Evolutionary conservation across 2,888 invertebrate species (phyloP).

Genomic region (Scelioninae gen. 2): DNA sequence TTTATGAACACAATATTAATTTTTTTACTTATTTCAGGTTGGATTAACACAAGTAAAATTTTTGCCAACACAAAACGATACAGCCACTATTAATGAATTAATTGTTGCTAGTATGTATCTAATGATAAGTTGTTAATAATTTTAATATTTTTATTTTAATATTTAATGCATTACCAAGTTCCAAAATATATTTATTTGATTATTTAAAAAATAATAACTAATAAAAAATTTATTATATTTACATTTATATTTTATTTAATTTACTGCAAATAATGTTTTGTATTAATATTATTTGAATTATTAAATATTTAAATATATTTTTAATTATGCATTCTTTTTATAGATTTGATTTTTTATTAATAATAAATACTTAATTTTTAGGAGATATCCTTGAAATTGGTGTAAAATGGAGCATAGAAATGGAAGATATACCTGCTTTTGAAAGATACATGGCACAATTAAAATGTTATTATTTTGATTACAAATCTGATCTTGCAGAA

Average conservation of each 20-base stretch:
- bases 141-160: conserved; percentile 62
- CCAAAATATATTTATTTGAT: too few species aligned
- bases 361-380: conserved; percentile 61
- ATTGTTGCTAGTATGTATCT: conserved; percentile 84
- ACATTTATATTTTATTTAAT: too few species aligned
- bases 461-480: conserved; percentile 97
- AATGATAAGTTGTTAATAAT: conserved; percentile 18
- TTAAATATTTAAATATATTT: too few species aligned
- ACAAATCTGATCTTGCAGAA: conserved; percentile 87
- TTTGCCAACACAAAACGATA: conserved; percentile 87
- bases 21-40: conserved; percentile 81
- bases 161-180: too few species aligned
- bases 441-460: conserved; percentile 98
- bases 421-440: conserved; percentile 94
- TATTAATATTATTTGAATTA: too few species aligned
- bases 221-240: too few species aligned
- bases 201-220: too few species aligned
- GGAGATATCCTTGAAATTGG: conserved; percentile 96
- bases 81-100: conserved; percentile 86
- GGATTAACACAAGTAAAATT: conserved; percentile 89
- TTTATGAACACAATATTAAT: too few species aligned
- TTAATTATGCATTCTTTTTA: too few species aligned
- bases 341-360: too few species aligned
- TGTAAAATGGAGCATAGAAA: conserved; percentile 95
- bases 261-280: too few species aligned